Conservation (phyloP, 2,113 vertebrate genomes). For the Malaclemys terrapin region DNA sequence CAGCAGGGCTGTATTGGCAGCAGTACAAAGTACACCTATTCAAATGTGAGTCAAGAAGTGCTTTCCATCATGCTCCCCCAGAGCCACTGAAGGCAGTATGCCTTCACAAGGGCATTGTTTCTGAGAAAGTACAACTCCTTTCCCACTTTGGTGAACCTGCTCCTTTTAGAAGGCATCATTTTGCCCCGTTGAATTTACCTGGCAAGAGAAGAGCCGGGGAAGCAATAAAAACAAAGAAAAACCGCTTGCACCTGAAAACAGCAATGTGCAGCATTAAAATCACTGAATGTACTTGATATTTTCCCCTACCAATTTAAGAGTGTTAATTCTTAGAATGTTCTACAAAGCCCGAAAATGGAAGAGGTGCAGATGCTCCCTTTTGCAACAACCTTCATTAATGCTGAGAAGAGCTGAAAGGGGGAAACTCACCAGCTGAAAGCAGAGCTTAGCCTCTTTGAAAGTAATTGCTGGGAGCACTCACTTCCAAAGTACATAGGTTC, state of each 20-base stretch:
- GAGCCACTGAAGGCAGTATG: background rate
- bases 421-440: slow-evolving; percentile 46
- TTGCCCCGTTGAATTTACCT: background rate
- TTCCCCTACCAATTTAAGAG: slow-evolving; percentile 28
- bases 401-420: slow-evolving; percentile 62
- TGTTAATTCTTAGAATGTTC: slow-evolving; percentile 46
- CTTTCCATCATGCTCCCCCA: background rate
- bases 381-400: slow-evolving; percentile 51
- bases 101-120: background rate
- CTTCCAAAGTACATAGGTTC: slow-evolving; percentile 1
- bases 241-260: slow-evolving; percentile 46
- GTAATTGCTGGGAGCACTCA: background rate
- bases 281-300: background rate
- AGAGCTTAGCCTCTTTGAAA: slow-evolving; percentile 28
- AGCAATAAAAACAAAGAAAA: slow-evolving; percentile 20
- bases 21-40: background rate
- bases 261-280: background rate
- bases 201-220: slow-evolving; percentile 14
- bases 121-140: background rate
- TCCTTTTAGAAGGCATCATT: background rate
- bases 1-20: background rate
- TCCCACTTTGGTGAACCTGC: background rate
- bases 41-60: background rate
- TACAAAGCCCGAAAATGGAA: slow-evolving; percentile 43
- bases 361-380: slow-evolving; percentile 45